Percentiles rank a stretch among this genome's conserved stretches.
phyloP scores from a whole-genome alignment of 2,113 vertebrate genomes.

The Chelonoidis abingdonii region DNA sequence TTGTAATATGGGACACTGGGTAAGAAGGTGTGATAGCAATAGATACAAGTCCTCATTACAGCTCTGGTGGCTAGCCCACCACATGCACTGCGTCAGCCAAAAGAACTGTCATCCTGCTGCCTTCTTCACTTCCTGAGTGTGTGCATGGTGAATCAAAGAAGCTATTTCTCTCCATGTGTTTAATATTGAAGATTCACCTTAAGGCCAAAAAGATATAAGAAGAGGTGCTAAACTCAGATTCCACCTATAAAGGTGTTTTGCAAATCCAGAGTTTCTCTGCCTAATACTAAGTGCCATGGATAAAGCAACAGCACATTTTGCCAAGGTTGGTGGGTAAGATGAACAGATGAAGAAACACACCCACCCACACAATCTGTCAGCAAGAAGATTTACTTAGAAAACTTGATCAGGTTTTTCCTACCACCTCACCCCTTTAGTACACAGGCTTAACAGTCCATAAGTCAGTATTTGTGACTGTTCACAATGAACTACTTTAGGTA shows the following conservation, averaged over 20 bases:
- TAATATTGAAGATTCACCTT: background rate
- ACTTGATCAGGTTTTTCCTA: conserved; percentile 6
- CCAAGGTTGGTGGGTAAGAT: background rate
- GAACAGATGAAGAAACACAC: background rate
- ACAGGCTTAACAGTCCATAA: background rate
- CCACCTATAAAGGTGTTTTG: background rate
- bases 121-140: background rate
- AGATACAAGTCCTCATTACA: background rate
- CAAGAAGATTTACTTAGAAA: background rate
- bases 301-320: background rate
- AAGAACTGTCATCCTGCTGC: background rate
- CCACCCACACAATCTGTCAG: conserved; percentile 39
- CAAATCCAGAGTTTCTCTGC: background rate
- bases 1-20: background rate
- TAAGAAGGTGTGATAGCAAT: background rate
- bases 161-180: background rate
- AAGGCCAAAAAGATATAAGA: background rate
- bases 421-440: background rate
- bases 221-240: conserved; percentile 16
- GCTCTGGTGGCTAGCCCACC: background rate
- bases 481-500: background rate
- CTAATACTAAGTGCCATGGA: accelerated
- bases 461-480: background rate
- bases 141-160: background rate
- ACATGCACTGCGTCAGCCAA: background rate